Base-by-base conservation (phyloP, 2,797 vertebrate genomes). In the Scolopax rusticola region DNA sequence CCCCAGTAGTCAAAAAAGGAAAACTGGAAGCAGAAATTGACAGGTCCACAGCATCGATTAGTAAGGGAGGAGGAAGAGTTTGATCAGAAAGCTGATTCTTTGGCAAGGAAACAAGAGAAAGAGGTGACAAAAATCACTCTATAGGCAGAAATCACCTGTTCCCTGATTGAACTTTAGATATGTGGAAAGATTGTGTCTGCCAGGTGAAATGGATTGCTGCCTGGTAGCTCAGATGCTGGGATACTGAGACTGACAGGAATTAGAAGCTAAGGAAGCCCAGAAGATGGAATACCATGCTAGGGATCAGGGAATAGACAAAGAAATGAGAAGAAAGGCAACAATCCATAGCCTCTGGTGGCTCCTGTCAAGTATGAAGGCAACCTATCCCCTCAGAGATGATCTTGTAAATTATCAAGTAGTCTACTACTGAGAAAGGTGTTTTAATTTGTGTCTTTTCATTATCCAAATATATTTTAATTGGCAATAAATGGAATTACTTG, bases 341-440 rank as follows among this genome's bases (percentile, higher is more conserved):
- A 41, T 43, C 20, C 8, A 28, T 20, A 30, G 18, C 12, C 11
- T 78, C 48, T 50, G 36, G 41, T 43, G 16, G 14, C 17, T 43
- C 19, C 30, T 67, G 41, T 51, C 0, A 2, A 23, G 24, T 0
- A 2, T 30, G 27, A 56, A 68, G 48, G 43, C 15, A 45, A 40
- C 6, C 5, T 40, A 38, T 32, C 14, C 47, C 32, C 19, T 73
- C 53, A 61, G 19, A 13, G 16, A 19, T 15, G 6, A 30, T 19
- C 36, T 11, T 65, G 24, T 36, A 33, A 50, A 61, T 50, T 73
- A 43, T 14, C 2, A 2, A 48, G 19, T 8, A n/a, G 59, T 25
- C 27, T 32, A 48, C 40, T 5, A 4, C 7, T 2, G 19, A 48
- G 30, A 41, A 47, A 82, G 2, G 11, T 48, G 21, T 18, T 73